Base-by-base conservation (phyloP, 2,113 vertebrate species). In the Channa maculata region DNA sequence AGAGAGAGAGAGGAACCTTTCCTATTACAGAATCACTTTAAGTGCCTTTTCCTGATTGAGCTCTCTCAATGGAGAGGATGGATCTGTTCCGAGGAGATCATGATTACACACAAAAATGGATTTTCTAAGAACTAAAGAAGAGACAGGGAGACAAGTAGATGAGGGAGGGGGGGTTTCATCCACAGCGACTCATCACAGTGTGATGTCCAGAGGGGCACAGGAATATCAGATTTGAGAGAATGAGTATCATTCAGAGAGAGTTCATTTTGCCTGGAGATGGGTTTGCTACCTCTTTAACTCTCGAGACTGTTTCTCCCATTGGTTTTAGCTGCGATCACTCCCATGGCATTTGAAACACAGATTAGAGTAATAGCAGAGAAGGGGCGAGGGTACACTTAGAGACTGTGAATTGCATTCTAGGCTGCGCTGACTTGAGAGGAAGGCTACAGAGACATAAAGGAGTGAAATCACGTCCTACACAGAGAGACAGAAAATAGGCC, bases 381-480 rank as follows among this genome's bases (percentile, higher is more conserved):
- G 61, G 68, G 75, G 76, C 57, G 72, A 41, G 44, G 51, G 14
- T 4, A 79, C 69, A 73, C 84, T 88, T 68, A 77, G 60, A 78
- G 65, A 62, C 49, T 65, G 54, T 15, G 67, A 86, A 90, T 89
- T 84, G 77, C 70, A 65, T 86, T 75, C 55, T 6, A 62, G 60
- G 41, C 78, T 50, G 38, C 13, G 24, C 37, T 64, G 85, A 61
- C 67, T 80, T 67, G 46, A 82, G 53, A 67, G 34, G 57, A 64
- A 41, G 53, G 51, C 73, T 62, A 55, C 58, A 71, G 49, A 80
- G 77, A 86, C 60, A 76, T 75, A 82, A 76, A 79, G 65, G 44
- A 86, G 61, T 75, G 71, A 81, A 87, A 78, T 87, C 83, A 75
- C 75, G 51, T 82, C 76, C 66, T 80, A 63, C 77, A 77, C 14